phyloP scores from a whole-genome alignment of 2,797 vertebrate species.

The Danio choprae region DNA sequence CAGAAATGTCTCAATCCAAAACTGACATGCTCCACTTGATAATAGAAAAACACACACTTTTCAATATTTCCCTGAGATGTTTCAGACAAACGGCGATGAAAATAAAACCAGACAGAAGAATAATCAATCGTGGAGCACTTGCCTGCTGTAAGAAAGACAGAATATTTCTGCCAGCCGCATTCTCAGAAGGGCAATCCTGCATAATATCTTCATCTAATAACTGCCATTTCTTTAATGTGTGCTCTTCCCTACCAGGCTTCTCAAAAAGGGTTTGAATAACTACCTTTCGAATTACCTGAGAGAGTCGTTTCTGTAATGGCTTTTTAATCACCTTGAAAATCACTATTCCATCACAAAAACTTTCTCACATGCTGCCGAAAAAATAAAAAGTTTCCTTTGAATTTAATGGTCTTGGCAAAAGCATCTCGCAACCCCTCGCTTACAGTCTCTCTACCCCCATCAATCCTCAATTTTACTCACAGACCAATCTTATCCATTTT shows the following conservation, averaged over 20 bases:
- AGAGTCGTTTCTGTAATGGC: conserved; percentile 76
- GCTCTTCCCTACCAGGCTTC: conserved; percentile 61
- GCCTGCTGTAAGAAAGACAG: neutral
- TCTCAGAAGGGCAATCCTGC: conserved; percentile 71
- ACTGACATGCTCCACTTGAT: conserved; percentile 11
- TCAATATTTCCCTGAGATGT: conserved; percentile 1
- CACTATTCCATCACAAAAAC: conserved; percentile 61
- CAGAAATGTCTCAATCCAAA: neutral
- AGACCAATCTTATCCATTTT: conserved; percentile 15
- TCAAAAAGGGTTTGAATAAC: conserved; percentile 77
- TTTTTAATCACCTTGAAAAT: conserved; percentile 82
- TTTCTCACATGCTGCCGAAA: conserved; percentile 56
- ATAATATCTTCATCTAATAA: conserved; percentile 78
- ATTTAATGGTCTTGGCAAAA: conserved; percentile 63
- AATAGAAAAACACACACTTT: conserved; percentile 1
- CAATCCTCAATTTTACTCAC: conserved; percentile 23
- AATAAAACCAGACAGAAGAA: conserved; percentile 22
- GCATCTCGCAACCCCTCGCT: neutral
- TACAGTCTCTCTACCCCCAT: conserved; percentile 1
- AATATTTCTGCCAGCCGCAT: conserved; percentile 50
- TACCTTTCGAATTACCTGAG: conserved; percentile 78
- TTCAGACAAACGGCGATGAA: neutral
- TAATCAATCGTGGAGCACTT: conserved; percentile 16
- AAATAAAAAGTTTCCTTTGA: conserved; percentile 66
- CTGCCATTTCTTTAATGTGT: conserved; percentile 69